phyloP scores from a whole-genome alignment of 1,140 invertebrate genomes.

The Ladona fulva region DNA sequence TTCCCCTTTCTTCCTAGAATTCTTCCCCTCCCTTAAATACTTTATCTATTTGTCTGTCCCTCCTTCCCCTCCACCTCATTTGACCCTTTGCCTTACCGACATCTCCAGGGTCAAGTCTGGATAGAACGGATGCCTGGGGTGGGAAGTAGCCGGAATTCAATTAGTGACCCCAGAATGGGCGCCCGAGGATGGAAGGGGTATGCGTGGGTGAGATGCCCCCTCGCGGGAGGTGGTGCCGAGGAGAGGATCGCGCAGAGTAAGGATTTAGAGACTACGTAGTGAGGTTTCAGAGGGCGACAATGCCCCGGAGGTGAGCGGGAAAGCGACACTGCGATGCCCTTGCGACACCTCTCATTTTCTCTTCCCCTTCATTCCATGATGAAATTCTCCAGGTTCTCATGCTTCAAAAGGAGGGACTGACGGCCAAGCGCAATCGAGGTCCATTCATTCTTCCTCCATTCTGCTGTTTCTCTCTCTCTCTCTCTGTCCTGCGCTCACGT shows the following conservation, averaged over 20 bases:
- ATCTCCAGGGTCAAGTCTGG: background rate
- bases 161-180: conserved; percentile 1
- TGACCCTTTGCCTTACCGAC: conserved; percentile 2
- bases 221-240: background rate
- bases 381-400: no score
- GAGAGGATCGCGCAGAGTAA: background rate
- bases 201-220: background rate
- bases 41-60: background rate
- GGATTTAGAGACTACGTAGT: background rate
- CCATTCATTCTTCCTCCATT: no score
- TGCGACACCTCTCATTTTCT: background rate
- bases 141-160: background rate
- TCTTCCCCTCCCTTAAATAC: background rate
- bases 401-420: no score
- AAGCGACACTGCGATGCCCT: background rate
- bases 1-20: background rate
- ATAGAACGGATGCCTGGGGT: background rate
- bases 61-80: background rate
- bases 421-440: no score
- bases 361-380: background rate
- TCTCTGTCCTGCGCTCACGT: no score
- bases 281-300: background rate
- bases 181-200: background rate
- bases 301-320: background rate
- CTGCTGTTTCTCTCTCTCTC: no score